phyloP scores from a whole-genome alignment of 2,888 invertebrate species.

The Amiota minor region DNA sequence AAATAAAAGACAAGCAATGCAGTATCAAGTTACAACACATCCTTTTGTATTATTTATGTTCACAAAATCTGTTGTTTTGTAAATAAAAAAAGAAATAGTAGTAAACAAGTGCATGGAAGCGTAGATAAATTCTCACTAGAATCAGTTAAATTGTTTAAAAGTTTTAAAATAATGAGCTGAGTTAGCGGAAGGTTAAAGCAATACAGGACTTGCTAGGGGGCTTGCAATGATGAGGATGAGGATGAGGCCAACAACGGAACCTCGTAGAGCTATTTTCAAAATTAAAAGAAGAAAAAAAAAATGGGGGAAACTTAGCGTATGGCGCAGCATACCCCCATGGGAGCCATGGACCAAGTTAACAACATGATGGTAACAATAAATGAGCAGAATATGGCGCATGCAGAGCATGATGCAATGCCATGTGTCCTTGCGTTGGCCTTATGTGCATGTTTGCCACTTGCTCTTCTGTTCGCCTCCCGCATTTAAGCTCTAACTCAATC shows the following conservation, averaged over 20 bases:
- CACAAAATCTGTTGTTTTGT: too few species aligned
- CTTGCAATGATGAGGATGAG: not conserved
- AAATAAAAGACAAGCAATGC: not conserved
- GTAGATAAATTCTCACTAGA: not conserved
- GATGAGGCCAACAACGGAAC: not conserved
- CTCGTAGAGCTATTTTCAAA: not conserved
- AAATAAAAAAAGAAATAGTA: not conserved
- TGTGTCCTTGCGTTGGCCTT: conserved; percentile 3
- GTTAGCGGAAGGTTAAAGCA: conserved; percentile 12
- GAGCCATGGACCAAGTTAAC: not conserved
- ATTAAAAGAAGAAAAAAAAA: conserved; percentile 6
- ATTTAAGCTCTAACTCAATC: too few species aligned
- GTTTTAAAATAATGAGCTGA: conserved; percentile 34
- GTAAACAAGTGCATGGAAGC: not conserved
- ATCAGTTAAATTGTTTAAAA: conserved; percentile 29
- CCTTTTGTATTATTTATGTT: not conserved
- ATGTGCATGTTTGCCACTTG: not conserved
- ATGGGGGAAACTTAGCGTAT: not conserved
- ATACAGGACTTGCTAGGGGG: not conserved
- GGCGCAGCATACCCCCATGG: not conserved
- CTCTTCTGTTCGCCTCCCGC: too few species aligned
- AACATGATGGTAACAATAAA: conserved; percentile 1
- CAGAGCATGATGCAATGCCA: not conserved
- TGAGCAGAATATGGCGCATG: not conserved
- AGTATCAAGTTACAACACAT: too few species aligned